These are phyloP conservation scores for Aricia artaxerxes DNA, from an alignment of 2,888 invertebrate genomes.

Conservation along the genomic window DNA sequence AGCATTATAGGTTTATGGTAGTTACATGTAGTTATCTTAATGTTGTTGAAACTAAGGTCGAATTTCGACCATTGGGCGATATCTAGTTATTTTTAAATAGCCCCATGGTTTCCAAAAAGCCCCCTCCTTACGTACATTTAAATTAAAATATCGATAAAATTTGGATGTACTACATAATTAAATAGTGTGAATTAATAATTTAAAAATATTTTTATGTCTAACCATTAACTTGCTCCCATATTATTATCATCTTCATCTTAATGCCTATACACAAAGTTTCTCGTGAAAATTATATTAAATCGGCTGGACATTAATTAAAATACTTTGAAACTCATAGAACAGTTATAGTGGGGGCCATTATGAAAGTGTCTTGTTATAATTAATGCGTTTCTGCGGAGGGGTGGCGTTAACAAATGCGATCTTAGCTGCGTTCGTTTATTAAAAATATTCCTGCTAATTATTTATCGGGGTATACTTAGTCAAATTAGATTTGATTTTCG, in stretches of 20 bases:
- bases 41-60: too few relatives aligned
- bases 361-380: slow-evolving; percentile 24
- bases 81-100: too few relatives aligned
- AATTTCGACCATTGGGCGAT: too few relatives aligned
- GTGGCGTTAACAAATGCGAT: slow-evolving; percentile 14
- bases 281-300: background rate
- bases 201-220: too few relatives aligned
- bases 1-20: too few relatives aligned
- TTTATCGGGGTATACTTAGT: background rate
- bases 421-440: slow-evolving; percentile 12
- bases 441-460: slow-evolving; percentile 12
- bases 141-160: too few relatives aligned
- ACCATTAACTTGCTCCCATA: background rate
- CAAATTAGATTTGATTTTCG: too few relatives aligned
- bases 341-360: background rate
- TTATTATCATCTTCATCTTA: background rate
- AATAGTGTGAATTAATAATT: too few relatives aligned
- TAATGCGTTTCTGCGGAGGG: slow-evolving; percentile 17
- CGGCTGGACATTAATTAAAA: background rate
- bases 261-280: background rate
- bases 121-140: too few relatives aligned
- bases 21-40: too few relatives aligned
- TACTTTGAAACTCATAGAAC: slow-evolving; percentile 11
- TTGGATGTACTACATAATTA: too few relatives aligned
- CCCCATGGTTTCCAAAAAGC: too few relatives aligned